Evolutionary conservation across 2,888 invertebrate genomes (phyloP), one percentile per base, ranked within the genome.

Genomic region (Chloroclystis v-ata): DNA sequence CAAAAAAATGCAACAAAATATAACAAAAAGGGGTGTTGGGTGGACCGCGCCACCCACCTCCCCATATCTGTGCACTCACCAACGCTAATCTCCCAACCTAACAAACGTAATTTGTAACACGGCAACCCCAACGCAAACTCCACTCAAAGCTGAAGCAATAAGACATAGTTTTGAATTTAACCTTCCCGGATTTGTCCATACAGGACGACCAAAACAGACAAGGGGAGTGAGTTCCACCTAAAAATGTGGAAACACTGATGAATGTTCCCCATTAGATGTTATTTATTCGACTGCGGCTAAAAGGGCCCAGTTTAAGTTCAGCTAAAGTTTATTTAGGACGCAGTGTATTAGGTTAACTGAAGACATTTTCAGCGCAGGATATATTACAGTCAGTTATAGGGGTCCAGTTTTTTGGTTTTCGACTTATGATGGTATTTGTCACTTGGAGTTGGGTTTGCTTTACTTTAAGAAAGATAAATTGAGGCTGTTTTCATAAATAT

Each of bases 201-300:
- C 71, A 59, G 48, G 66, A 69, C 66, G 72, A 75, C 77, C 73
- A 79, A 80, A 77, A 65, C 70, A 80, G 82, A 81, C 82, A 77
- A 71, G 77, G 83, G 81, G 81, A 79, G 81, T 75, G 79, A 80
- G 81, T 72, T 74, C 75, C 75, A 82, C 83, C 86, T 84, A 86
- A 87, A 87, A 87, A 86, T 83, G 86, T 82, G 78, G 84, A 82
- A 86, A 84, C 84, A 69, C 84, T 87, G 89, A 89, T 88, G 89
- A 89, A 89, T 89, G 89, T 82, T 72, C 75, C 78, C 88, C 88
- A 89, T 89, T 89, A 89, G 89, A 85, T 80, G 89, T 87, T 89
- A 89, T 89, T 89, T 89, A 89, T 89, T 89, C 88, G 88, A 86
- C 79, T 84, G 87, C 78, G 87, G 85, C 83, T 81, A 78, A 78